Percentiles rank a stretch among this genome's conserved stretches.
Conservation (phyloP, 2,888 invertebrate species). For the Clostera curtula region DNA sequence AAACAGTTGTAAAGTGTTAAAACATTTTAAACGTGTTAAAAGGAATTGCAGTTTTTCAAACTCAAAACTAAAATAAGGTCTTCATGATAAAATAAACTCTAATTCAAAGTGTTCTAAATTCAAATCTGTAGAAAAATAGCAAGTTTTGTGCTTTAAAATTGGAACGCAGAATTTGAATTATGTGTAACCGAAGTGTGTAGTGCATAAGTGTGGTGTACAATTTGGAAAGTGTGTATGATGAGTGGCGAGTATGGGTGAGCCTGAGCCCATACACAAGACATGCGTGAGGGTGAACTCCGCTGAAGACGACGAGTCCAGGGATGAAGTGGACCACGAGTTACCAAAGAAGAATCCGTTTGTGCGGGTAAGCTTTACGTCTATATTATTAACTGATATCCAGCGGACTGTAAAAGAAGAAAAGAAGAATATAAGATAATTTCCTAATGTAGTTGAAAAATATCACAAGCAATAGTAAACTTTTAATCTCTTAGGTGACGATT, state of each 20-base stretch:
- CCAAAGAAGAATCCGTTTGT: constrained; percentile 65
- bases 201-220: constrained; percentile 15
- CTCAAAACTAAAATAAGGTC: background rate
- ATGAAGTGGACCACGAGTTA: constrained; percentile 59
- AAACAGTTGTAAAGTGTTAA: constrained; percentile 3
- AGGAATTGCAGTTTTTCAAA: constrained; percentile 2
- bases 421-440: too few species aligned
- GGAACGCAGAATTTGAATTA: background rate
- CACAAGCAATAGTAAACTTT: too few species aligned
- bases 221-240: constrained; percentile 46
- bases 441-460: too few species aligned
- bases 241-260: constrained; percentile 63
- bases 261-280: constrained; percentile 55
- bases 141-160: background rate
- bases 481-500: too few species aligned
- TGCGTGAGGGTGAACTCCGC: constrained; percentile 64
- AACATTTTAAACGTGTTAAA: constrained; percentile 2
- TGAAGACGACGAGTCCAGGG: constrained; percentile 59
- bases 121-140: background rate
- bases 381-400: background rate
- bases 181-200: constrained; percentile 5
- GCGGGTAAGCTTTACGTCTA: constrained; percentile 46
- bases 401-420: too few species aligned
- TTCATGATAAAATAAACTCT: constrained; percentile 4
- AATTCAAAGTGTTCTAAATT: constrained; percentile 8